A percentile compares a stretch with the other conserved stretches of the same genome.
phyloP scores from a whole-genome alignment of 2,797 vertebrate genomes.

The Chiroxiphia lanceolata region DNA sequence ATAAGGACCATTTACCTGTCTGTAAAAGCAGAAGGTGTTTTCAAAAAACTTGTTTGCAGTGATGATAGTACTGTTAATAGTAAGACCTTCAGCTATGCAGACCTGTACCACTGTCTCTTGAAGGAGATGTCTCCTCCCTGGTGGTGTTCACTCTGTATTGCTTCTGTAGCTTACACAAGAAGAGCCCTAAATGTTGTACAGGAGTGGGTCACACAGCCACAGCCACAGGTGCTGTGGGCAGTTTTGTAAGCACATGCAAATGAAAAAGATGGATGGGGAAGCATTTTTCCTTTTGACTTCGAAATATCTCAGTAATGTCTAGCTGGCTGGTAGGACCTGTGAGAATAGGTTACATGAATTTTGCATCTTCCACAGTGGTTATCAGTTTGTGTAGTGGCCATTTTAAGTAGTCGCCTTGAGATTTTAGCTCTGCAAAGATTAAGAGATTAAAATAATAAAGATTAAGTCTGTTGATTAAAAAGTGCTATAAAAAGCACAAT shows the following conservation, averaged over 20 bases:
- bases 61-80: neutral
- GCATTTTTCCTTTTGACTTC: neutral
- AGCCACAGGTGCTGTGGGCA: neutral
- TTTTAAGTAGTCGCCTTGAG: slow-evolving; percentile 23
- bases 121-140: neutral
- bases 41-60: neutral
- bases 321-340: neutral
- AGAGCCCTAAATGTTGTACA: accelerated
- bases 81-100: neutral
- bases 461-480: neutral
- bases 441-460: slow-evolving; percentile 46
- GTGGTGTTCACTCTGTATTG: neutral
- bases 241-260: neutral
- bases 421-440: slow-evolving; percentile 21
- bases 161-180: neutral
- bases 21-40: neutral
- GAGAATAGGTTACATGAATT: neutral
- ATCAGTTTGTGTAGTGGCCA: neutral
- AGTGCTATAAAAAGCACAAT: neutral
- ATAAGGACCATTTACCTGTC: neutral
- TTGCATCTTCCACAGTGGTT: neutral
- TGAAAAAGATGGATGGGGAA: neutral
- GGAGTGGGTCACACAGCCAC: neutral
- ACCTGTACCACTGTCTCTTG: neutral
- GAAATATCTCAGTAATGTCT: neutral